Base-by-base conservation (phyloP, 2,797 vertebrate genomes). In the Alauda arvensis region DNA sequence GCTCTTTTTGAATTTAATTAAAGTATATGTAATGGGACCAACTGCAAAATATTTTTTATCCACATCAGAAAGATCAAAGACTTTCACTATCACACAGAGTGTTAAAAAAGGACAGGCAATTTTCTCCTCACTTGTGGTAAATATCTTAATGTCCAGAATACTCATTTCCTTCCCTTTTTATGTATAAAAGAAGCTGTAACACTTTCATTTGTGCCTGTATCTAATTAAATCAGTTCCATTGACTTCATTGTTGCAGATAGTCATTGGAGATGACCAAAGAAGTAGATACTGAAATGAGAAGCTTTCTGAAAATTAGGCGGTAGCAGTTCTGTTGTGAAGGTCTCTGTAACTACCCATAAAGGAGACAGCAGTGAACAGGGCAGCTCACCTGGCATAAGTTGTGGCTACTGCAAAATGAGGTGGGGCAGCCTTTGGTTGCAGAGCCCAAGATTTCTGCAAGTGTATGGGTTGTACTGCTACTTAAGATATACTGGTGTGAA, bases 301-400 rank as follows among this genome's bases (percentile, higher is more conserved):
- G 5, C 43, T 75, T 85, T 79, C n/a, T 74, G 40, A 67, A 70
- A 56, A 61, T 21, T 13, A 23, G 14, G 10, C 4, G 18, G 29
- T 9, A 48, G 13, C 16, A 43, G 12, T 74, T 80, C 33, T 78
- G 9, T 45, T 59, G 16, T 46, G 34, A 63, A 76, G 14, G 9
- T 57, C 19, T 62, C 49, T 76, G 25, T 33, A 77, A 61, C 31
- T 40, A 45, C 10, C 24, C 8, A 25, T 28, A 19, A 3, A 28
- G 9, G 40, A 13, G 14, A 42, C 14, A 48, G 37, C 40, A 84
- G 53, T 46, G 57, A 62, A 31, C 0, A 0, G 4, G 23, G 17
- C 31, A 52, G 40, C 52, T 82, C 61, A 49, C 12, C 21, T n/a
- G 14, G 17, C 17, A 48, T 17, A 52, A 55, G 8, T 23, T n/a